A percentile compares a stretch with the other conserved stretches of the same genome.
These are phyloP conservation scores for Chloroceryle inda DNA, from an alignment of 2,797 vertebrate genomes.

Conservation along the genomic window DNA sequence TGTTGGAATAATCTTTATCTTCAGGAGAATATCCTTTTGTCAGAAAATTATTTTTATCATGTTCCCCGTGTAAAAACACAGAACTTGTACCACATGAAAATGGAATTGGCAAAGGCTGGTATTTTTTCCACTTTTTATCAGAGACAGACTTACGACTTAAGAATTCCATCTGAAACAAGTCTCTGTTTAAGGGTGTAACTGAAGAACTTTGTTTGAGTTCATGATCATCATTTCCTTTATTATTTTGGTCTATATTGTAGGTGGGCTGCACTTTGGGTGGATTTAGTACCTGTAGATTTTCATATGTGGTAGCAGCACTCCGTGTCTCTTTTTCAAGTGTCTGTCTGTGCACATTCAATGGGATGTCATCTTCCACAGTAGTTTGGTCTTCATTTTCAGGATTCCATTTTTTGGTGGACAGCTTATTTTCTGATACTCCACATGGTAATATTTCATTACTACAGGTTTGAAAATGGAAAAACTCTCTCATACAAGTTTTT, in stretches of 20 bases:
- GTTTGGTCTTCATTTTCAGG: background rate
- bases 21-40: background rate
- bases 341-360: background rate
- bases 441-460: background rate
- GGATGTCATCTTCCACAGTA: background rate
- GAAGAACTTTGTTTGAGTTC: background rate
- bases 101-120: conserved; percentile 26
- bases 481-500: background rate
- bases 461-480: background rate
- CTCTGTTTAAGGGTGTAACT: background rate
- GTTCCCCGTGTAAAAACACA: background rate
- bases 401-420: background rate
- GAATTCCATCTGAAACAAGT: background rate
- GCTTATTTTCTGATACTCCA: background rate
- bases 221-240: background rate
- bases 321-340: background rate
- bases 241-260: no score
- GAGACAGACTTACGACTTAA: background rate
- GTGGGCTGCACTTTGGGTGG: background rate
- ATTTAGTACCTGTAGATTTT: background rate
- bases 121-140: conserved; percentile 9
- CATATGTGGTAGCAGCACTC: rapidly evolving
- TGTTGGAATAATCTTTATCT: background rate
- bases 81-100: background rate
- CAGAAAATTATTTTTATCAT: background rate